phyloP scores from a whole-genome alignment of 2,888 invertebrate genomes.

The Melitaea athalia region DNA sequence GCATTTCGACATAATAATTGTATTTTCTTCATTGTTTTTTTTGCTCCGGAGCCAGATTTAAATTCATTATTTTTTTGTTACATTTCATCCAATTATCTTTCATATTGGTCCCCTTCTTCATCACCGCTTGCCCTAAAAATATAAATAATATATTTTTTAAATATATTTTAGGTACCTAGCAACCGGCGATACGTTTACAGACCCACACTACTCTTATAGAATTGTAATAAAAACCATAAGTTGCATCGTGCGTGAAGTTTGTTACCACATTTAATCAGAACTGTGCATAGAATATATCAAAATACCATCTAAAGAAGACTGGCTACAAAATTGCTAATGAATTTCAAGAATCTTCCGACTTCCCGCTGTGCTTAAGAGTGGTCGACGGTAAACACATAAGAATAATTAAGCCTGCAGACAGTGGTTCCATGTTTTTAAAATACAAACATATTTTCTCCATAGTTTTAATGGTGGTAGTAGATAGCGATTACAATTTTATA shows the following conservation, averaged over 20 bases:
- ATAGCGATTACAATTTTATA: conserved; percentile 37
- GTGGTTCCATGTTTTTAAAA: conserved; percentile 39
- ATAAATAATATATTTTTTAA: conserved; percentile 31
- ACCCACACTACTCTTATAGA: conserved; percentile 11
- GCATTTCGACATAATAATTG: conserved; percentile 30
- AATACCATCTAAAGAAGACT: conserved; percentile 19
- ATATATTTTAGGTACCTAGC: conserved; percentile 20
- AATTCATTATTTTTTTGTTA: conserved; percentile 37
- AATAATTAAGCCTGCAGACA: conserved; percentile 34
- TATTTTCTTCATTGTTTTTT: conserved; percentile 34
- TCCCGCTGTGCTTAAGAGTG: conserved; percentile 43
- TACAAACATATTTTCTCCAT: conserved; percentile 39
- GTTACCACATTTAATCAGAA: conserved; percentile 13
- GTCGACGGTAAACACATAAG: conserved; percentile 44
- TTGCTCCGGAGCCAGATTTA: conserved; percentile 35
- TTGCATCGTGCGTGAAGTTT: conserved; percentile 14
- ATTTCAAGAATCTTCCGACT: conserved; percentile 38
- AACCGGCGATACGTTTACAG: conserved; percentile 16
- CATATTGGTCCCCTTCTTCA: conserved; percentile 41
- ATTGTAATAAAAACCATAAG: conserved; percentile 9
- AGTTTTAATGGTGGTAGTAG: conserved; percentile 37
- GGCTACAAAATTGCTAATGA: conserved; percentile 34
- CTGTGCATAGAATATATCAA: conserved; percentile 27
- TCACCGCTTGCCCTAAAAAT: conserved; percentile 35
- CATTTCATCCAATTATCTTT: conserved; percentile 37